Evolutionary conservation across 1,140 invertebrate genomes (phyloP), one percentile per base, ranked within the genome.

Genomic region (Trissolcus basalis): DNA sequence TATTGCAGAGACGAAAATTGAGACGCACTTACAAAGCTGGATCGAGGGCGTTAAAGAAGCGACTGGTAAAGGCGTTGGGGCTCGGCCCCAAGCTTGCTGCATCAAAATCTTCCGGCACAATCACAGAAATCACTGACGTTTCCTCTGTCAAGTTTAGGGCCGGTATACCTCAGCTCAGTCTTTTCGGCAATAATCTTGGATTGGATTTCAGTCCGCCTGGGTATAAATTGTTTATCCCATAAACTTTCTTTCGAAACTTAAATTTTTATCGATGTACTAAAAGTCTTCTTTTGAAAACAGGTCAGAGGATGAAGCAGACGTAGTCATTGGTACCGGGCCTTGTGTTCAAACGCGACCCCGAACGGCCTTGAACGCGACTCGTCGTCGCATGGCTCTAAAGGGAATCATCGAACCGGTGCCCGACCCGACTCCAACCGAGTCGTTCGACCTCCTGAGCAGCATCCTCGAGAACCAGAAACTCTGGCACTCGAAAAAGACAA

Each of bases 381-480:
- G 86, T 43, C 80, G 85, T 43, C 83, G 79, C 0, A 74, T 85
- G 45, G 81, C 81, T n/a, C 35, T 85, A 86, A 92, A 87, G 86
- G 89, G 78, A 50, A 89, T 65, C 65, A 82, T 14, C 50, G 89
- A 32, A 82, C 89, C 39, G 80, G 87, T 51, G 6, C 45, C 56
- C 0, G 60, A 32, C 10, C 7, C 60, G 2, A 14, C 39, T 0
- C 1, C 49, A 1, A 35, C 51, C 8, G 15, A 69, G 11, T 33
- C 63, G 1, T 6, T 39, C 0, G 93, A 95, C 85, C 77, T 97
- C 0, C 82, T 97, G 0, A 92, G 91, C 8, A 92, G 89, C 68
- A 96, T 97, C 64, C 88, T 97, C 75, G 90, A 91, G 51, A 91
- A 91, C 65, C 95, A 96, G 85, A 91, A 92, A 60, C 85, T 92